These are phyloP conservation scores for Eristalinus sepulchralis DNA, from an alignment of 2,888 invertebrate species.

Conservation along the genomic window DNA sequence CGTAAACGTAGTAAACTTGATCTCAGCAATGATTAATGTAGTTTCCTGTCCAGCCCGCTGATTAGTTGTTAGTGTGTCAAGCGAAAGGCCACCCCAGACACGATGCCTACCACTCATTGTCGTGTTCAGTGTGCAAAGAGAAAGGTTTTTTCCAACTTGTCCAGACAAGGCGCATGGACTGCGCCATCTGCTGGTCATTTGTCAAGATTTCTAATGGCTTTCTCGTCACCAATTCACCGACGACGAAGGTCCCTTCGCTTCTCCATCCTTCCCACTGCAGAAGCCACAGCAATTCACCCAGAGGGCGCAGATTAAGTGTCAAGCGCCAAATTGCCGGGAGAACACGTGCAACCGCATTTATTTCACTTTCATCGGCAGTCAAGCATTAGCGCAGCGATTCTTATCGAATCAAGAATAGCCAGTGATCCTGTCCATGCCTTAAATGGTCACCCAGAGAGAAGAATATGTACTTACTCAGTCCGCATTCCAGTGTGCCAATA, in stretches of 20 bases:
- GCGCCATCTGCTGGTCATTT: neutral
- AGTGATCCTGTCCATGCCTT: slow-evolving; percentile 39
- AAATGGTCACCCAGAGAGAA: slow-evolving; percentile 31
- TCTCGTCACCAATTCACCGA: slow-evolving; percentile 3
- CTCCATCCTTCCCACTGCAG: neutral
- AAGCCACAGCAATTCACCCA: neutral
- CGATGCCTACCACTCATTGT: neutral
- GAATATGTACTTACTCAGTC: slow-evolving; percentile 24
- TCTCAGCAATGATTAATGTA: neutral
- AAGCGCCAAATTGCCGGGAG: neutral
- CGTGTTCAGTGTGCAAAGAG: neutral
- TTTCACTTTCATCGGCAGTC: slow-evolving; percentile 54
- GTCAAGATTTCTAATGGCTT: neutral
- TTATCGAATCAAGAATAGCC: slow-evolving; percentile 38
- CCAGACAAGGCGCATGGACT: neutral
- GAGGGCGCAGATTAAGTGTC: slow-evolving; percentile 1
- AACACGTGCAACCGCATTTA: slow-evolving; percentile 35
- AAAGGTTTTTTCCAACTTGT: neutral
- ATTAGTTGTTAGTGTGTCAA: neutral
- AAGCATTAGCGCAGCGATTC: neutral
- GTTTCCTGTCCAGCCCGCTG: neutral
- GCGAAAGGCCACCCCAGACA: neutral
- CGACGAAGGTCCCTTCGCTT: neutral
- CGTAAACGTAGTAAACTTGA: neutral
- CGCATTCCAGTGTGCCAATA: slow-evolving; percentile 47